Base-by-base conservation (phyloP, 2,888 invertebrate species). In the Anodontia alba region DNA sequence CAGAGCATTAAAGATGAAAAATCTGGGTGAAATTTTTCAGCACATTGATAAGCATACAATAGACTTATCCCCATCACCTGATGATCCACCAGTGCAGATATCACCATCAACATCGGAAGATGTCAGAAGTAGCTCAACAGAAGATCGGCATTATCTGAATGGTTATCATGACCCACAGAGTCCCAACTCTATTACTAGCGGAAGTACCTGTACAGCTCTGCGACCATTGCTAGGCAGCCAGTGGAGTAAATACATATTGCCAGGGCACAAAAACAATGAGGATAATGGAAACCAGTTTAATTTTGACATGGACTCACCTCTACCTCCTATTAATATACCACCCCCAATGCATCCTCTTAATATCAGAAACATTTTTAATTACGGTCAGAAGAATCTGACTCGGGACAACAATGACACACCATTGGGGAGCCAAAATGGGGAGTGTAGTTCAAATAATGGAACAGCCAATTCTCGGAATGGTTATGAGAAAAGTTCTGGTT, bases 401-500 rank as follows among this genome's bases (percentile, higher is more conserved):
- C 77, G 90, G 33, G 90, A 90, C 66, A 86, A 87, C 43, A 90
- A 87, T 81, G 89, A 90, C 73, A 90, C 90, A 23, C 90, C 90
- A 15, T 67, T 88, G 12, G 89, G 90, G 12, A 90, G 89, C 75
- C 88, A 88, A 67, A 84, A 83, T 73, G 89, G 89, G 20, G 91
- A 91, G 66, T 88, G 84, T 78, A 81, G 87, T 75, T 91, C 91
- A 49, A 88, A 85, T 26, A 89, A 89, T 73, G 92, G 91, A 23
- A 91, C 91, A 26, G 87, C 87, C 12, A 91, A 90, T 80, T 91
- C 90, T 31, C 69, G 89, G 1, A 85, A 84, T 76, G 90, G 91
- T 36, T 91, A 89, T 67, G 92, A 92, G 75, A 92, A 92, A 76
- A 92, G 91, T 81, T 92, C 92, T 1, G 92, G 92, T 20, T 92